Base-by-base conservation (phyloP, 2,888 invertebrate species). In the Balanococcus diminutus region DNA sequence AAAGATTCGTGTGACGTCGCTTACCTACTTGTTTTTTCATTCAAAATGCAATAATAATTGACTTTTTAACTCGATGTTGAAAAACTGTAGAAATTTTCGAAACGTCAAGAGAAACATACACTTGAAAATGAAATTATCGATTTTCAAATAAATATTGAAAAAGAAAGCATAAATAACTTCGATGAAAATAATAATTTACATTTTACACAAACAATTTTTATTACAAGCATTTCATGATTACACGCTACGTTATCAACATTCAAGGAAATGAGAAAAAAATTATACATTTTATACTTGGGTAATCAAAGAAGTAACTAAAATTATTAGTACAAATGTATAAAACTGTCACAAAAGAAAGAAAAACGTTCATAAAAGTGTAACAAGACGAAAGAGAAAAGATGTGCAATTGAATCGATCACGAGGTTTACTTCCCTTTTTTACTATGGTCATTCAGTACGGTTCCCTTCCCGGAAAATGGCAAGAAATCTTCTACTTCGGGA, bases 391-490 rank as follows among this genome's bases (percentile, higher is more conserved):
- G 28, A 42, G 32, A 56, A 51, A 11, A 31, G 32, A 32, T 31
- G 9, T 51, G 31, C 56, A 46, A 28, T 16, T 31, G 25, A 56
- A 82, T n/a, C n/a, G 19, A 46, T 46, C 51, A 81, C 81, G 42
- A 56, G 19, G 32, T 72, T 79, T n/a, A 85, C 42, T 85, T 85
- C 51, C 51, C 84, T 85, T 85, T 85, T 19, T 42, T 85, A 36
- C 72, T 85, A 22, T 67, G 42, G 42, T 85, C 84, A 28, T 42
- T 72, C 67, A 85, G 51, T 22, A 75, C 36, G 2, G 75, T 86
- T 28, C 86, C 86, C n/a, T 61, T 51, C 16, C 86, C 86, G 25
- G 86, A 86, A 42, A 86, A 86, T 28, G 86, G 82, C 28, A 51
- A 22, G 22, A 86, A 86, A 61, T 86, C 72, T 86, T 86, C 82